Base-by-base conservation (phyloP, 2,797 vertebrate species). In the Pelobates cultripes region DNA sequence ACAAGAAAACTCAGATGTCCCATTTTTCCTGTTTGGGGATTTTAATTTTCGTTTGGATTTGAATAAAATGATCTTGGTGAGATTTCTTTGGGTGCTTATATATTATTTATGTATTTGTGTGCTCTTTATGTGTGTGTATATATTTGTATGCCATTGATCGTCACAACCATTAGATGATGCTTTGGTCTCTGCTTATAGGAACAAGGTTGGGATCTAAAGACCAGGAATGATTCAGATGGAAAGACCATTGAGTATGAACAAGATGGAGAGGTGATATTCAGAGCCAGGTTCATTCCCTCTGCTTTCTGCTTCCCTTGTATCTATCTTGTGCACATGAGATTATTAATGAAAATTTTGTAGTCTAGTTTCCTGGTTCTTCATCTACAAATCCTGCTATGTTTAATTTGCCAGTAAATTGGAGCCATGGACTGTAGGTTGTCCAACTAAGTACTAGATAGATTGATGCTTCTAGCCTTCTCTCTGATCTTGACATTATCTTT, bases 41-140 rank as follows among this genome's bases (percentile, higher is more conserved):
- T 96, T 96, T 15, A 96, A 96, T 89, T 95, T 96, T 84, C 93
- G 94, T 10, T 83, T 96, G 69, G 95, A 96, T 86, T 91, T 94
- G 0, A 77, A 85, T 44, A 92, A 89, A 64, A 85, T 96, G 40
- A 89, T 95, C 51, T 89, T 94, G 93, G 95, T 96, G 40, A 67
- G 82, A 71, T n/a, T 6, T 51, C 5, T 47, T 47, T 47, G 45
- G 45, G 45, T 5, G 45, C 9, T 5, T 47, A 47, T 47, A 2
- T 51, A 10, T 28, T 1, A 28, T 51, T 10, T 51, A 10, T 51
- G 47, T 10, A 51, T 51, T 51, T 51, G 47, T 51, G 5, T 51
- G 47, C 2, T 51, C 28, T 51, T 51, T 51, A 51, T 51, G 5
- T 51, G 47, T 28, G 28, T 28, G 28, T 28, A 28, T 28, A 28